Percentiles rank a stretch among this genome's conserved stretches.
Evolutionary conservation across 2,797 vertebrate species (phyloP).

Genomic region (Muraenolepis orangiensis): DNA sequence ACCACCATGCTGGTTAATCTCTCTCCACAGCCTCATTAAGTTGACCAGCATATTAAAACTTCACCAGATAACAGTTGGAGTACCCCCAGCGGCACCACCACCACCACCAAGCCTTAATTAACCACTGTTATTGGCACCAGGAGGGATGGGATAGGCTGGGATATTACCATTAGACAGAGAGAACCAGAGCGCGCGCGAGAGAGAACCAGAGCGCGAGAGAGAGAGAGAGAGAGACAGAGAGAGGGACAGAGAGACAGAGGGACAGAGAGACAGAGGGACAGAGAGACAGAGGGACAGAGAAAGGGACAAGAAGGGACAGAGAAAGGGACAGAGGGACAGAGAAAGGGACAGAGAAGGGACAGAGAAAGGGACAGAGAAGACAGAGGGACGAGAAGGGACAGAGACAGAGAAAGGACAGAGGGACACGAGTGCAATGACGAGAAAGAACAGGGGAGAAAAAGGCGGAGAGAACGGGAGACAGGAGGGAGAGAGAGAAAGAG

Average conservation of each 20-base stretch:
- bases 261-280: neutral
- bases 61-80: neutral
- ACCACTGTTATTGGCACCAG: slow-evolving; percentile 51
- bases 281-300: neutral
- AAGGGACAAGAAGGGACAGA: slow-evolving; percentile 8
- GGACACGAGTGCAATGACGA: slow-evolving; percentile 8
- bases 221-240: neutral
- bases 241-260: neutral
- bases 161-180: neutral
- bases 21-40: slow-evolving; percentile 38
- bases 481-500: slow-evolving; percentile 1
- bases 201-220: slow-evolving; percentile 18
- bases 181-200: slow-evolving; percentile 19
- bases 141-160: slow-evolving; percentile 13
- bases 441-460: slow-evolving; percentile 17
- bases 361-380: slow-evolving; percentile 38
- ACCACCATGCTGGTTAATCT: slow-evolving; percentile 19
- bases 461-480: neutral
- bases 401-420: neutral
- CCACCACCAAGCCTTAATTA: slow-evolving; percentile 31
- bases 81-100: too few species aligned
- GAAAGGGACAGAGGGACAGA: neutral
- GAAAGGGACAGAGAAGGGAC: neutral
- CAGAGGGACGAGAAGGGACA: slow-evolving; percentile 34
- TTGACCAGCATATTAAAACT: slow-evolving; percentile 18